Conservation (phyloP, 2,113 vertebrate species). For the Solenodon paradoxus region DNA sequence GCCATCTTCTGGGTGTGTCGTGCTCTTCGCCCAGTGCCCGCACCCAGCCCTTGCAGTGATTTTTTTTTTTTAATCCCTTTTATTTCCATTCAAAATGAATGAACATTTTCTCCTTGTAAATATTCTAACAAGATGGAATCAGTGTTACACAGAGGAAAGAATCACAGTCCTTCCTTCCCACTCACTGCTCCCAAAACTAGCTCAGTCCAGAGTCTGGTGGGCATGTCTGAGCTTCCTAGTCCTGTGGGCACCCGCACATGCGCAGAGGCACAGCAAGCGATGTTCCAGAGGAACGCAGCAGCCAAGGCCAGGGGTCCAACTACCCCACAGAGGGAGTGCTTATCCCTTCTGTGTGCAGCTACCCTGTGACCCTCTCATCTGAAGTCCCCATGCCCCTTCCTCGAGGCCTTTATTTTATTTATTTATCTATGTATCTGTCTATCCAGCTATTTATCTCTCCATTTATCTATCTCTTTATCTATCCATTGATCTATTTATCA, state of each 20-base stretch:
- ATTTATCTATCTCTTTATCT: too few species aligned
- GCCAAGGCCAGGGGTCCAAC: accelerated
- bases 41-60: too few species aligned
- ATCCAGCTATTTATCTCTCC: too few species aligned
- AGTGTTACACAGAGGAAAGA: neutral
- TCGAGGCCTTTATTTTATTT: neutral
- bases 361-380: neutral
- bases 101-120: neutral
- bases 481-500: too few species aligned
- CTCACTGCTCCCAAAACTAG: neutral
- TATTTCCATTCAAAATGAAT: neutral
- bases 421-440: too few species aligned
- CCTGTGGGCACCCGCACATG: too few species aligned
- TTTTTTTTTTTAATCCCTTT: too few species aligned
- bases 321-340: too few species aligned
- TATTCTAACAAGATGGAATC: neutral
- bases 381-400: neutral
- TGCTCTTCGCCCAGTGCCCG: neutral
- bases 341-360: neutral
- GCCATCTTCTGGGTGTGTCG: neutral
- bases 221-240: too few species aligned
- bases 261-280: too few species aligned
- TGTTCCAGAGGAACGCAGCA: too few species aligned
- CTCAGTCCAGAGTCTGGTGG: neutral
- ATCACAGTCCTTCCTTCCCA: neutral